These are phyloP conservation scores for Amiota mariae DNA, from an alignment of 2,888 invertebrate genomes.

Conservation along the genomic window DNA sequence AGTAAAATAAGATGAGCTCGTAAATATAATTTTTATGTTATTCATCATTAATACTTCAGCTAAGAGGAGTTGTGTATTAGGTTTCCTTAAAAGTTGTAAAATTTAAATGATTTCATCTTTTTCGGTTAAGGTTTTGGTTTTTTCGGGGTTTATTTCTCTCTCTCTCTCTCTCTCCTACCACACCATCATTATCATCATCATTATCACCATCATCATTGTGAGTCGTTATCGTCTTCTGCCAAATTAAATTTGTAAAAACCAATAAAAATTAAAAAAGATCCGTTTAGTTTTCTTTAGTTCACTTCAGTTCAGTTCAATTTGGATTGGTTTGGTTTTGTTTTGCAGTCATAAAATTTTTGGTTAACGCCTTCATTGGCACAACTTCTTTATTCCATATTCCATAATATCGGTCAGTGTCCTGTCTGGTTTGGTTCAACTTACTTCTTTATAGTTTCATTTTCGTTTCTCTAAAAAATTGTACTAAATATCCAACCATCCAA, in stretches of 20 bases:
- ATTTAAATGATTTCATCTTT: not conserved
- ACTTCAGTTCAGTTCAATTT: no score
- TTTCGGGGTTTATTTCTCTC: not conserved
- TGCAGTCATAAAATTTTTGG: slow-evolving; percentile 56
- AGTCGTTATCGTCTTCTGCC: not conserved
- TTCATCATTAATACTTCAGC: slow-evolving; percentile 7
- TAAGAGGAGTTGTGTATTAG: not conserved
- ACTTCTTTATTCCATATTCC: slow-evolving; percentile 17
- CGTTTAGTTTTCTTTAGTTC: not conserved
- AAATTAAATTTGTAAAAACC: slow-evolving; percentile 4
- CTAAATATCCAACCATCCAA: not conserved
- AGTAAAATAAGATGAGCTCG: slow-evolving; percentile 4
- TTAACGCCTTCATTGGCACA: slow-evolving; percentile 55
- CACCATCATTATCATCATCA: not conserved
- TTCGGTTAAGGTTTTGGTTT: not conserved
- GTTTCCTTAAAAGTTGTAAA: slow-evolving; percentile 13
- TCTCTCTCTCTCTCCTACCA: not conserved
- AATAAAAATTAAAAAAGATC: slow-evolving; percentile 3
- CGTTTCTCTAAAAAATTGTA: not conserved
- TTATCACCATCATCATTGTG: no score
- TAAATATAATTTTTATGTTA: slow-evolving; percentile 28
- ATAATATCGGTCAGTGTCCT: slow-evolving; percentile 22
- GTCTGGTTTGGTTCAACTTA: not conserved
- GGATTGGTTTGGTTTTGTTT: slow-evolving; percentile 43
- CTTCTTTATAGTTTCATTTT: slow-evolving; percentile 4